These are phyloP conservation scores for Bradypodion pumilum DNA, from an alignment of 2,797 vertebrate species.

Conservation along the genomic window DNA sequence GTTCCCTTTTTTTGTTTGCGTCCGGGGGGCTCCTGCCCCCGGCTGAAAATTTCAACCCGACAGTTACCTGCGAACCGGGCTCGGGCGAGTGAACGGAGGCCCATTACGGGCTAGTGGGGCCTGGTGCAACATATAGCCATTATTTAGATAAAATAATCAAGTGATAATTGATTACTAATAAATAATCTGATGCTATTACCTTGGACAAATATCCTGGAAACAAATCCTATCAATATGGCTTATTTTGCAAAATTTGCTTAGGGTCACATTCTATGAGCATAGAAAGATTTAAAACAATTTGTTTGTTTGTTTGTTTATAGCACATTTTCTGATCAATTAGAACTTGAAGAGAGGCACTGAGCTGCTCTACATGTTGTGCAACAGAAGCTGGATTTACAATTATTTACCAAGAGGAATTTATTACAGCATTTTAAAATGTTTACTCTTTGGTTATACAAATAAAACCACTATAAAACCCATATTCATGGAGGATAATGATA, in stretches of 20 bases:
- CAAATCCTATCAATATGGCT: not conserved
- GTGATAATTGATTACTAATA: no score
- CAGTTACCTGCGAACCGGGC: no score
- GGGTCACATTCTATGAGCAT: not conserved
- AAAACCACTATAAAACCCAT: not conserved
- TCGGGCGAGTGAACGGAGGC: no score
- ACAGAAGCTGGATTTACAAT: constrained; percentile 8
- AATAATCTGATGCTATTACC: not conserved
- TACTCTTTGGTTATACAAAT: not conserved
- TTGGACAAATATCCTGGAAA: not conserved
- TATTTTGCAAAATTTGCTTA: not conserved
- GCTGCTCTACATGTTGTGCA: not conserved
- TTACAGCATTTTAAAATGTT: constrained; percentile 16
- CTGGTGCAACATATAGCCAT: not conserved
- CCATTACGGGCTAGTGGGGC: no score
- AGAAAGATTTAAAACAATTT: not conserved
- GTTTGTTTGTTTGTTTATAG: not conserved
- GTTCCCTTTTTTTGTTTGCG: no score
- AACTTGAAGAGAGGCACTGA: not conserved
- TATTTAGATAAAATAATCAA: not conserved
- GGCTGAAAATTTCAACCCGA: no score
- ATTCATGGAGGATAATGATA: not conserved
- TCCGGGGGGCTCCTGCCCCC: no score
- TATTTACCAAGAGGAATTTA: not conserved
- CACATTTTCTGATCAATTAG: not conserved